Percentiles rank a stretch among this genome's conserved stretches.
Conservation (phyloP, 2,888 invertebrate species). For the Parapristionchus giblindavisi region DNA sequence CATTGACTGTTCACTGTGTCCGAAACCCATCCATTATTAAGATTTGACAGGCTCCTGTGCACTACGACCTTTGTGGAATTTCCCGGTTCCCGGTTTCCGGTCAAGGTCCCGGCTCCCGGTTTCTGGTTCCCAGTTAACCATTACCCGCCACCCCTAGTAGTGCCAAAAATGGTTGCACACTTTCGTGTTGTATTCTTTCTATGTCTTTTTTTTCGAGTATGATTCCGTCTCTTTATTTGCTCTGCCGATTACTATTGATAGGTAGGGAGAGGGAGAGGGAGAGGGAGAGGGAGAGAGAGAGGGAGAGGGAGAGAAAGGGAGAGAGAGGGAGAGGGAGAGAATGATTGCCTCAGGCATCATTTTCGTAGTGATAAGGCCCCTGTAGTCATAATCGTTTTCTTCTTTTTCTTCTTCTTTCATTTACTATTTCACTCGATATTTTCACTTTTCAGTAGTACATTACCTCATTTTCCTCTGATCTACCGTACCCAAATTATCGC, state of each 20-base stretch:
- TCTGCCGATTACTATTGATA: no score
- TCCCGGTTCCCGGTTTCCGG: background rate
- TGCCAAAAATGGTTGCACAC: conserved; percentile 12
- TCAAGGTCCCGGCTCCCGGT: background rate
- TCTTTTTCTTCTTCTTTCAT: background rate
- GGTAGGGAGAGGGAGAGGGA: no score
- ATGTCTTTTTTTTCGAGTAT: background rate
- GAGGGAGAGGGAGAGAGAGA: no score
- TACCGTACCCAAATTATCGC: no score
- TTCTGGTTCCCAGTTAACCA: background rate
- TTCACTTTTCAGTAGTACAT: no score
- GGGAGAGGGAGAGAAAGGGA: background rate
- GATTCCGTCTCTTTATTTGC: no score
- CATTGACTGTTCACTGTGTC: background rate
- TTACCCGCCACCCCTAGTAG: background rate
- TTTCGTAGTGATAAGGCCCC: background rate
- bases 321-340: background rate
- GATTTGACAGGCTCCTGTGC: conserved; percentile 1
- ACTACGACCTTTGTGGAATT: background rate
- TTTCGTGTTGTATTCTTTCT: background rate
- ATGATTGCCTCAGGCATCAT: background rate
- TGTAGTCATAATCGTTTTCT: background rate
- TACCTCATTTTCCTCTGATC: no score
- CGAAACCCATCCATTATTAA: background rate
- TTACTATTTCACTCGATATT: background rate